Evolutionary conservation across 2,113 vertebrate genomes (phyloP).

Genomic region (Todiramphus saurophagus): DNA sequence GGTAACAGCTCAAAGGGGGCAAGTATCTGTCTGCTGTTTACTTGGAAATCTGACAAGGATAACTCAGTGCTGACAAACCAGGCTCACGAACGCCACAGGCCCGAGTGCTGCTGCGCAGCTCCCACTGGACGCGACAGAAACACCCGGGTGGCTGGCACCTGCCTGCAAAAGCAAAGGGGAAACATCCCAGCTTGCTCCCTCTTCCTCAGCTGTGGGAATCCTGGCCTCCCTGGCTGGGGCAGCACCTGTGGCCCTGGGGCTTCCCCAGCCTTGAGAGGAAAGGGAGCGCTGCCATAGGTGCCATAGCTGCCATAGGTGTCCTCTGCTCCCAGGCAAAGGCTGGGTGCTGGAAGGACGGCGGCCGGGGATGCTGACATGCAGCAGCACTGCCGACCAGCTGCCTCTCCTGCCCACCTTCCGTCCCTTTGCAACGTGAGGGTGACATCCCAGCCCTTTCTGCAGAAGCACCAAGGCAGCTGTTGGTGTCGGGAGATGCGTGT

Average conservation of each 20-base stretch:
- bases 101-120: fast-evolving
- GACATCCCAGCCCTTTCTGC: background rate
- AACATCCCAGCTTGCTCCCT: background rate
- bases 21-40: conserved; percentile 13
- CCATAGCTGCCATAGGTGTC: background rate
- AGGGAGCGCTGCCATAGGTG: background rate
- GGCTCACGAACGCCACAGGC: background rate
- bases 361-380: background rate
- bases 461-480: fast-evolving
- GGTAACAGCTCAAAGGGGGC: background rate
- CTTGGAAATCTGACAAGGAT: conserved; percentile 2
- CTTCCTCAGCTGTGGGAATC: background rate
- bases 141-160: background rate
- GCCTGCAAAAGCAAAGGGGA: background rate
- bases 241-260: background rate
- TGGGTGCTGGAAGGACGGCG: background rate
- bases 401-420: background rate
- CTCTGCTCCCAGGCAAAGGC: background rate
- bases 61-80: background rate
- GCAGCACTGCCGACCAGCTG: background rate
- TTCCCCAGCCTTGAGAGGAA: background rate
- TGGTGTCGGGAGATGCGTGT: fast-evolving
- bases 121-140: background rate
- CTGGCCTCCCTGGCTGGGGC: background rate
- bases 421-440: fast-evolving